Conservation (phyloP, 2,113 vertebrate species). For the Nansenia antarctica region DNA sequence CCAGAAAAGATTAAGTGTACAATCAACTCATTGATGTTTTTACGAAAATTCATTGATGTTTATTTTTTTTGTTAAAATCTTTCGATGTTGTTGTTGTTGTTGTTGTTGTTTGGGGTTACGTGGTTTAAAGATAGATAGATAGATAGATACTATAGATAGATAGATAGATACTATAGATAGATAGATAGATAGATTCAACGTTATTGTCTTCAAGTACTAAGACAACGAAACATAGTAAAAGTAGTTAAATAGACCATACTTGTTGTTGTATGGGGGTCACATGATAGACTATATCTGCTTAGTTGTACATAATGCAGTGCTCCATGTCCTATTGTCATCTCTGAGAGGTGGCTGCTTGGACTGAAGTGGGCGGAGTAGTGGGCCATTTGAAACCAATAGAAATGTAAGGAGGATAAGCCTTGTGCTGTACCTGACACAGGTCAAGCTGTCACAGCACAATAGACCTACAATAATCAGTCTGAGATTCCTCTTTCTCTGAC, state of each 20-base stretch:
- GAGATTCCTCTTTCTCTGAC: neutral
- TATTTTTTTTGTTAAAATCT: too few relatives aligned
- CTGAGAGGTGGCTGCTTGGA: neutral
- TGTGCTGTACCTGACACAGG: slow-evolving; percentile 34
- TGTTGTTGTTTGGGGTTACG: neutral
- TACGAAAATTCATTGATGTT: too few relatives aligned
- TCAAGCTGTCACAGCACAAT: slow-evolving; percentile 35
- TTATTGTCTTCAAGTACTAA: too few relatives aligned
- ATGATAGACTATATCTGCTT: slow-evolving; percentile 7
- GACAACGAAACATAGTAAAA: too few relatives aligned
- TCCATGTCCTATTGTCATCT: neutral
- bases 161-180: too few relatives aligned
- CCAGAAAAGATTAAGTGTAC: neutral
- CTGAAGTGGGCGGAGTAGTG: slow-evolving; percentile 8
- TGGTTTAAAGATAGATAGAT: too few relatives aligned
- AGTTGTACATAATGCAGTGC: neutral
- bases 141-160: too few relatives aligned
- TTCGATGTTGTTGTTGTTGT: too few relatives aligned
- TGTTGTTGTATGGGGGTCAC: too few relatives aligned
- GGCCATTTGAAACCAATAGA: slow-evolving; percentile 24
- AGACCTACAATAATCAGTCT: slow-evolving; percentile 1
- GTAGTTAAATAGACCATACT: too few relatives aligned
- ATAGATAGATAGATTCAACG: too few relatives aligned
- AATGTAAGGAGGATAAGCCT: slow-evolving; percentile 36
- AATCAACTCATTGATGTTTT: neutral